Conservation (phyloP, 2,888 invertebrate species). For the Ceraclea dissimilis region DNA sequence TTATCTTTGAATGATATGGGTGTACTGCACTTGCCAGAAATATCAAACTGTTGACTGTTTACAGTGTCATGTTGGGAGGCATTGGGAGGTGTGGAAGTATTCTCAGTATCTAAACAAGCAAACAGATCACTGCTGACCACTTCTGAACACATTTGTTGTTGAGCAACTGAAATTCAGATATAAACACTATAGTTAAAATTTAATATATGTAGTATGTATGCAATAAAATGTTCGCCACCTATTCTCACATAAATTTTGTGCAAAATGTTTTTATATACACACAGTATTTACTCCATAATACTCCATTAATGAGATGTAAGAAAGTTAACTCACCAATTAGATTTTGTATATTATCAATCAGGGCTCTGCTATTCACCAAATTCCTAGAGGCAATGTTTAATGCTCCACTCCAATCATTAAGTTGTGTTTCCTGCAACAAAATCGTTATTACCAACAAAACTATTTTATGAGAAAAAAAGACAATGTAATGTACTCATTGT, state of each 20-base stretch:
- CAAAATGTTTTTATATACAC: too few relatives aligned
- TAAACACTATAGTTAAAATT: too few relatives aligned
- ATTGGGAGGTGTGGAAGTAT: slow-evolving; percentile 7
- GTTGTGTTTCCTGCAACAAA: slow-evolving; percentile 39
- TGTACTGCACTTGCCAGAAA: slow-evolving; percentile 41
- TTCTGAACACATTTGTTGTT: slow-evolving; percentile 44
- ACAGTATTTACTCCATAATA: too few relatives aligned
- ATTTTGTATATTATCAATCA: slow-evolving; percentile 46
- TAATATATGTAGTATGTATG: too few relatives aligned
- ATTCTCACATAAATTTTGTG: too few relatives aligned
- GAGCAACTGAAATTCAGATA: slow-evolving; percentile 36
- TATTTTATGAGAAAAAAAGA: too few relatives aligned
- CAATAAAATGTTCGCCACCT: too few relatives aligned
- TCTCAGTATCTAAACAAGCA: slow-evolving; percentile 33
- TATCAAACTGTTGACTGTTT: slow-evolving; percentile 23
- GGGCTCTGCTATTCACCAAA: slow-evolving; percentile 41
- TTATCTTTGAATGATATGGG: slow-evolving; percentile 30
- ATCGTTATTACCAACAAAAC: too few relatives aligned
- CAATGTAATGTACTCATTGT: too few relatives aligned
- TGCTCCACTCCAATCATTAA: slow-evolving; percentile 44
- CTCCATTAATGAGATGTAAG: too few relatives aligned
- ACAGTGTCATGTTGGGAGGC: slow-evolving; percentile 13
- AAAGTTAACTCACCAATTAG: slow-evolving; percentile 40
- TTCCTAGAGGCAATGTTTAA: slow-evolving; percentile 44
- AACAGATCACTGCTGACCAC: slow-evolving; percentile 41